Evolutionary conservation across 2,888 invertebrate species (phyloP).

Genomic region (Lordiphosa fenestrarum): DNA sequence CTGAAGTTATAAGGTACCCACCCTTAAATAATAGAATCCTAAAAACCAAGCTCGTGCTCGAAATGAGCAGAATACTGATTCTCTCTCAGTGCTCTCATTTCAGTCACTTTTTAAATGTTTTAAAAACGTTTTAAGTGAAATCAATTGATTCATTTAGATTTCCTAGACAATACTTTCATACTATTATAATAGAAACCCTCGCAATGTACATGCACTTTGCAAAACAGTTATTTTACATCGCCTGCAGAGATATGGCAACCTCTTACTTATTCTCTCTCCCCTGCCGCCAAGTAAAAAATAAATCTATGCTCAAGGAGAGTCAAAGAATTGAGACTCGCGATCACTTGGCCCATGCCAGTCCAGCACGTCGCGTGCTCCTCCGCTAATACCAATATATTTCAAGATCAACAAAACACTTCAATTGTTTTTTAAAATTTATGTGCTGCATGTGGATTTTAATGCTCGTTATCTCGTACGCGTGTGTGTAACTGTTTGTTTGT

Average conservation of each 20-base stretch:
- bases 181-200: conserved; percentile 17
- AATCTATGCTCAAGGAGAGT: conserved; percentile 14
- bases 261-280: not conserved
- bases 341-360: not conserved
- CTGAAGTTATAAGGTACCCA: too few relatives aligned
- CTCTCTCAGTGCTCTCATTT: too few relatives aligned
- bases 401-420: conserved; percentile 7
- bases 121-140: too few relatives aligned
- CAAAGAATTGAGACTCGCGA: not conserved
- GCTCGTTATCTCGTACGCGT: conserved; percentile 12
- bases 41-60: too few relatives aligned
- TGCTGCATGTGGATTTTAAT: conserved; percentile 3
- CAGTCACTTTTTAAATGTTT: too few relatives aligned
- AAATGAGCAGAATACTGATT: too few relatives aligned
- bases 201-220: not conserved
- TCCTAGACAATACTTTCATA: too few relatives aligned
- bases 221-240: not conserved
- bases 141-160: too few relatives aligned
- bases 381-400: conserved; percentile 20
- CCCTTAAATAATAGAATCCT: too few relatives aligned
- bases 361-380: conserved; percentile 3
- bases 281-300: not conserved
- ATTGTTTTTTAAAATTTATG: conserved; percentile 4
- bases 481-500: conserved; percentile 28
- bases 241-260: too few relatives aligned